Evolutionary conservation across 2,888 invertebrate genomes (phyloP).

Genomic region (Lasioglossum morio): DNA sequence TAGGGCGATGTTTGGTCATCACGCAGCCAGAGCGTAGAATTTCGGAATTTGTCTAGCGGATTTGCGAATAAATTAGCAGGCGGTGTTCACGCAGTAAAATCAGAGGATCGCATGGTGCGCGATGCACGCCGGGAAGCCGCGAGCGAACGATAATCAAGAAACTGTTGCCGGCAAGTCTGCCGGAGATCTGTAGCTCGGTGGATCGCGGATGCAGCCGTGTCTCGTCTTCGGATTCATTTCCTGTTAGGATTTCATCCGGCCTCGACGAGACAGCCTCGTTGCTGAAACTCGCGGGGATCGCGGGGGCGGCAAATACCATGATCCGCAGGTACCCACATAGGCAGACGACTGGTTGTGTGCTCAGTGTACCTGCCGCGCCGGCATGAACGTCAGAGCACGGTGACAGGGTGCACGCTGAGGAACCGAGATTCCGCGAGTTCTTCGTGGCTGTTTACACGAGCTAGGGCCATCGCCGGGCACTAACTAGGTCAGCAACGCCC

Average conservation of each 20-base stretch:
- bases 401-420: conserved; percentile 26
- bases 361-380: neutral
- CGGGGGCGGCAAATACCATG: conserved; percentile 33
- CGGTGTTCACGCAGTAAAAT: neutral
- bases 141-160: conserved; percentile 18
- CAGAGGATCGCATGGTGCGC: neutral
- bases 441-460: conserved; percentile 75
- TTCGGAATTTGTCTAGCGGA: neutral
- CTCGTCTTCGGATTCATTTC: conserved; percentile 37
- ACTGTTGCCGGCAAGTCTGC: conserved; percentile 1
- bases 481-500: conserved; percentile 61
- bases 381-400: conserved; percentile 28
- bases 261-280: neutral
- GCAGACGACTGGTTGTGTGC: neutral
- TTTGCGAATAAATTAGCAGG: neutral
- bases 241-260: conserved; percentile 23
- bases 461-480: conserved; percentile 74
- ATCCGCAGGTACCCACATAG: conserved; percentile 39
- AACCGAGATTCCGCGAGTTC: conserved; percentile 65
- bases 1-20: neutral
- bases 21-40: neutral
- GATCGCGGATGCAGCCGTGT: conserved; percentile 13
- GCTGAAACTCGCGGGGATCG: conserved; percentile 34
- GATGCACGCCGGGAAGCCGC: neutral
- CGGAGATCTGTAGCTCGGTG: neutral